A percentile compares a stretch with the other conserved stretches of the same genome.
Conservation (phyloP, 2,797 vertebrate species). For the Tenualosa ilisha region DNA sequence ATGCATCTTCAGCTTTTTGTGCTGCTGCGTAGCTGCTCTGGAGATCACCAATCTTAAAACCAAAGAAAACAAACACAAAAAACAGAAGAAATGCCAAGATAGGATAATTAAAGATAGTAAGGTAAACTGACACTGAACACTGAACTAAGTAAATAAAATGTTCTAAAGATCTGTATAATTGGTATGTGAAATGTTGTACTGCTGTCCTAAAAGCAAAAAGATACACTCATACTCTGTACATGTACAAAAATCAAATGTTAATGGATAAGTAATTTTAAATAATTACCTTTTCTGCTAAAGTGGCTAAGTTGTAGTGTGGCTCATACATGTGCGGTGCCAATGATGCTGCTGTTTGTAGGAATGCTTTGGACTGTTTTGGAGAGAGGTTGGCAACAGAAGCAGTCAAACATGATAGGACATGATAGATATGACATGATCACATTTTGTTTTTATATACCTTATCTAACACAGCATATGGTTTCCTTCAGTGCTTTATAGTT, state of each 20-base stretch:
- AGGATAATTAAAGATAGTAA: not conserved
- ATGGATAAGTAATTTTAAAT: not conserved
- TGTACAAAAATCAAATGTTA: not conserved
- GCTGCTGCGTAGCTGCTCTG: conserved; percentile 92
- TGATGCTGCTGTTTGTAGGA: conserved; percentile 89
- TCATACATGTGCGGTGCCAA: conserved; percentile 95
- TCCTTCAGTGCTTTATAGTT: too few relatives aligned
- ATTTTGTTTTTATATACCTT: too few relatives aligned
- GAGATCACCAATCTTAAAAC: conserved; percentile 87
- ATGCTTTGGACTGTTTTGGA: conserved; percentile 84
- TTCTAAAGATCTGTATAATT: not conserved
- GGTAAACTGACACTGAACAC: not conserved
- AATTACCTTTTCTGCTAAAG: conserved; percentile 91
- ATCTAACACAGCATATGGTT: too few relatives aligned
- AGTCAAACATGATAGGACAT: not conserved
- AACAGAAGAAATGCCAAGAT: not conserved
- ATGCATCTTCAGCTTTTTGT: conserved; percentile 86
- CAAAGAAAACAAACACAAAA: not conserved
- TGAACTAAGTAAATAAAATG: not conserved
- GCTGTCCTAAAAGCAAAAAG: not conserved
- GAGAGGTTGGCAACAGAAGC: conserved; percentile 30
- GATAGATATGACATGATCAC: not conserved
- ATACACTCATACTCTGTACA: not conserved
- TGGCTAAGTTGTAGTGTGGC: conserved; percentile 91
- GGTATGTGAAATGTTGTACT: not conserved